Percentiles rank a stretch among this genome's conserved stretches.
Conservation (phyloP, 2,797 vertebrate species). For the Helarctos malayanus region DNA sequence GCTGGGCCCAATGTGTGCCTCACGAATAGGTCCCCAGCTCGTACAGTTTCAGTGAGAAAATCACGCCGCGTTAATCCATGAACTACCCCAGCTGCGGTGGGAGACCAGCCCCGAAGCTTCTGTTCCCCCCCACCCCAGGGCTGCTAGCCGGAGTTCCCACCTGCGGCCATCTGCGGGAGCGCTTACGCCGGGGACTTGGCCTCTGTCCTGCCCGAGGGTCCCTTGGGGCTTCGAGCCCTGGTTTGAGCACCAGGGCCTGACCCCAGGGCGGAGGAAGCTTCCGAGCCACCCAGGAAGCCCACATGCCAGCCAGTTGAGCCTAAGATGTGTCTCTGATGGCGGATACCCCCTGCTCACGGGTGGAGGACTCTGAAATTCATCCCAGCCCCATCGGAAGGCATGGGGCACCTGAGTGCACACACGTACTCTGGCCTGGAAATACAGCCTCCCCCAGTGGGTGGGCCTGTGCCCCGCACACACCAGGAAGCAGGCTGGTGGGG, state of each 20-base stretch:
- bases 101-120: background rate
- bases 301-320: background rate
- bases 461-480: background rate
- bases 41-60: rapidly evolving
- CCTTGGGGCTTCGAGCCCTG: rapidly evolving
- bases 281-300: rapidly evolving
- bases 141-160: background rate
- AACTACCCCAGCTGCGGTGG: rapidly evolving
- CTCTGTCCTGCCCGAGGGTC: background rate
- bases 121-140: background rate
- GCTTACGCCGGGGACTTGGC: rapidly evolving
- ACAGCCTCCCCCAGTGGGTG: rapidly evolving
- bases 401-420: rapidly evolving
- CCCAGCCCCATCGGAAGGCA: background rate
- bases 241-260: too few relatives aligned
- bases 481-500: background rate
- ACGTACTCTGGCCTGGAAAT: background rate
- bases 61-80: rapidly evolving
- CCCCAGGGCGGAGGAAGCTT: background rate
- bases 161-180: rapidly evolving
- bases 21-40: too few relatives aligned
- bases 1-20: background rate
- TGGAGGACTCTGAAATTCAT: background rate
- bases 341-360: rapidly evolving
- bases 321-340: rapidly evolving